These are phyloP conservation scores for Lottia scabra DNA, from an alignment of 2,888 invertebrate species.

Conservation along the genomic window DNA sequence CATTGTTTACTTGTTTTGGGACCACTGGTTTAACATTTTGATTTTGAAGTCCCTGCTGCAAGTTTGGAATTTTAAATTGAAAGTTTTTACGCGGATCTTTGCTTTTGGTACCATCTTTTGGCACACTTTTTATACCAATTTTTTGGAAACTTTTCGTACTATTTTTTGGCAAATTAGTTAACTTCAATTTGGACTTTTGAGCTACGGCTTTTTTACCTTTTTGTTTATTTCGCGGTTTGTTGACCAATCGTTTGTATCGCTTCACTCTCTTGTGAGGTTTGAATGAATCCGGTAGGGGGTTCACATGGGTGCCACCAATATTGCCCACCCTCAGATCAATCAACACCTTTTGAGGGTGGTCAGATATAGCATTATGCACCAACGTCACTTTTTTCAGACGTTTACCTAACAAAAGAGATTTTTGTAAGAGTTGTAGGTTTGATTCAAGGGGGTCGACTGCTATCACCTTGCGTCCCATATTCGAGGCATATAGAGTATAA, in stretches of 20 bases:
- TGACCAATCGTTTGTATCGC: neutral
- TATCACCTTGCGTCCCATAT: conserved; percentile 37
- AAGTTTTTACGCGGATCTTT: no score
- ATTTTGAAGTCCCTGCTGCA: no score
- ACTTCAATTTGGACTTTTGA: no score
- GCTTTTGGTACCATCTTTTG: no score
- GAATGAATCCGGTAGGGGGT: conserved; percentile 4
- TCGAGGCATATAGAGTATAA: conserved; percentile 40
- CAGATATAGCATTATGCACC: conserved; percentile 46
- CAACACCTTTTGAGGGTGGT: conserved; percentile 30
- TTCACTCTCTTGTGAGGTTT: conserved; percentile 1
- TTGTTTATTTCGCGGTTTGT: neutral
- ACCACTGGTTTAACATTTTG: no score
- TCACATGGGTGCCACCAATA: conserved; percentile 45
- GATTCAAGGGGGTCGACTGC: conserved; percentile 37
- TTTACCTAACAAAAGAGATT: conserved; percentile 30
- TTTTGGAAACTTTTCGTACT: no score
- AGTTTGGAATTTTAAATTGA: no score
- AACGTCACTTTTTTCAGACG: conserved; percentile 36
- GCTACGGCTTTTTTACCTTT: no score
- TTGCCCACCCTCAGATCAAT: conserved; percentile 38
- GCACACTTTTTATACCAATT: no score
- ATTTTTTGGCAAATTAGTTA: no score
- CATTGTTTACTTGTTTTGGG: no score
- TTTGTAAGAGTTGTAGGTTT: conserved; percentile 34